These are phyloP conservation scores for Megaustenia siamemsis DNA, from an alignment of 2,888 invertebrate species.

Conservation along the genomic window DNA sequence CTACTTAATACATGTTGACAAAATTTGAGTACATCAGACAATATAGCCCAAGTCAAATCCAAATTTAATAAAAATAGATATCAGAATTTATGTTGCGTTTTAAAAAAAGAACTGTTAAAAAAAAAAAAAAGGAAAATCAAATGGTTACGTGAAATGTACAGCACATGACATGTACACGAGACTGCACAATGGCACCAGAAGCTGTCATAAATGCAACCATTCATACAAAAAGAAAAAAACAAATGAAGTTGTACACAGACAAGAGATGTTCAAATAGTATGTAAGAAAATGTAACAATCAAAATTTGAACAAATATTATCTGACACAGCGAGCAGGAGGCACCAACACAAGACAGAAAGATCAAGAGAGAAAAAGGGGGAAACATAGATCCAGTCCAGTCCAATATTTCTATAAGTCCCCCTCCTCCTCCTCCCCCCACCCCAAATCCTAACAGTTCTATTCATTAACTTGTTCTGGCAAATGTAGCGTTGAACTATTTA, in stretches of 20 bases:
- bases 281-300: constrained; percentile 18
- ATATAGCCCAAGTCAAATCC: not conserved
- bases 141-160: constrained; percentile 40
- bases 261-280: constrained; percentile 45
- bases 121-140: constrained; percentile 8
- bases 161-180: constrained; percentile 53
- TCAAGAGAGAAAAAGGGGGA: constrained; percentile 39
- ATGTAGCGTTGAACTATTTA: not conserved
- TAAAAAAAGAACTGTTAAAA: not conserved
- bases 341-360: constrained; percentile 53
- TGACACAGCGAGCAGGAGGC: constrained; percentile 54
- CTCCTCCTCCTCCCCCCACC: no score
- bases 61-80: not conserved
- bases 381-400: constrained; percentile 47
- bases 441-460: not conserved
- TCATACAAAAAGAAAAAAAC: constrained; percentile 50
- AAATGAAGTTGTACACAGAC: constrained; percentile 36
- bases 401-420: not conserved
- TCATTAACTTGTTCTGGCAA: constrained; percentile 5
- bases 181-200: constrained; percentile 50
- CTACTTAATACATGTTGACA: not conserved
- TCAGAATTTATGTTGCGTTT: not conserved
- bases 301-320: constrained; percentile 29
- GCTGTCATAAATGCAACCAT: constrained; percentile 54
- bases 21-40: not conserved